These are phyloP conservation scores for Drosophila seguyi DNA, from an alignment of 1,140 invertebrate species.

Conservation along the genomic window DNA sequence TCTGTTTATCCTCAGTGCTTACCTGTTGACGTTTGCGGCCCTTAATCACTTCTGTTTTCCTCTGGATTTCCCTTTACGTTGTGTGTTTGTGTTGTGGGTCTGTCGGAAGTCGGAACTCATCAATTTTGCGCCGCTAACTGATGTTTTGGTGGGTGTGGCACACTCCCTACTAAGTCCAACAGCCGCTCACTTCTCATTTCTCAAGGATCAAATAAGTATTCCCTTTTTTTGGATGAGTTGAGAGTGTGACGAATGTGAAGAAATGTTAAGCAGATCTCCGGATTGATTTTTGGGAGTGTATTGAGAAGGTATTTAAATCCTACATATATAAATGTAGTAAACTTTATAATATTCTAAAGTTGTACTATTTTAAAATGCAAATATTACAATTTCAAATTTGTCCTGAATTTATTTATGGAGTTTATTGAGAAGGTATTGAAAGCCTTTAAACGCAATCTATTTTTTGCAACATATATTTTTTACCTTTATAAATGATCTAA, in stretches of 20 bases:
- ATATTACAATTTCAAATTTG: no score
- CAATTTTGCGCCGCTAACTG: conserved; percentile 61
- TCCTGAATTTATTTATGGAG: no score
- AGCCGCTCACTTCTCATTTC: conserved; percentile 17
- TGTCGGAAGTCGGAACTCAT: conserved; percentile 83
- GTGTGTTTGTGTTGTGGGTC: conserved; percentile 30
- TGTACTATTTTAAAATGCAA: no score
- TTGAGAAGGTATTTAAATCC: not conserved
- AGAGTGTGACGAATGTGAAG: conserved; percentile 43
- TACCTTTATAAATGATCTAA: not conserved
- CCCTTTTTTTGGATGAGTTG: conserved; percentile 13
- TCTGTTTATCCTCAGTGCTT: conserved; percentile 40
- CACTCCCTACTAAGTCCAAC: conserved; percentile 36
- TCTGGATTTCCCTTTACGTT: conserved; percentile 12
- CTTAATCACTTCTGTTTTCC: conserved; percentile 69
- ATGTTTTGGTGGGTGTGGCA: conserved; percentile 68
- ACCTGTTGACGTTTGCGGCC: conserved; percentile 73
- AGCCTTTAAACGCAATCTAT: no score
- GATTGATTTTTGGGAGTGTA: not conserved
- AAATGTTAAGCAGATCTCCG: conserved; percentile 6
- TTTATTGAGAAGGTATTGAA: no score
- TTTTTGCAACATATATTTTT: not conserved
- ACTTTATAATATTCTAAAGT: no score
- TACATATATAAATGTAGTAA: not conserved
- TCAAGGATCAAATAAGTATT: conserved; percentile 44